Evolutionary conservation across 2,888 invertebrate genomes (phyloP), one percentile per base, ranked within the genome.

Genomic region (Zele albiditarsus): DNA sequence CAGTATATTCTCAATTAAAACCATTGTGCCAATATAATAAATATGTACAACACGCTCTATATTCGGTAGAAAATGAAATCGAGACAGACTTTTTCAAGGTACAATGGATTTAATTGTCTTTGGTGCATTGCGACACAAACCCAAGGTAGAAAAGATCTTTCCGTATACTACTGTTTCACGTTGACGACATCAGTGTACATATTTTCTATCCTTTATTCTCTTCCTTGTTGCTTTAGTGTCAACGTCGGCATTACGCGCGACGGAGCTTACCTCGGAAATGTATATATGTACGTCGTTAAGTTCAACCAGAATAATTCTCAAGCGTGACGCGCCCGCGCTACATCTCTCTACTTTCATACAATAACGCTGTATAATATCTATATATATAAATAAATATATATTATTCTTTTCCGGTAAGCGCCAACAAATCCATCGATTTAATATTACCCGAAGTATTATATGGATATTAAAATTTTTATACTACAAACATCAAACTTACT

Each of bases 401-500:
- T 27, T 60, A 16, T 60, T 16, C 10, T 63, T 20, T 23, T 8
- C 53, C 31, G 68, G 57, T 27, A 71, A 71, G 74, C 67, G 57
- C 72, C 69, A 58, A 74, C 53, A 16, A 38, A 31, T 68, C 53
- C 68, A 68, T 68, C 49, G 68, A 68, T 68, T 27, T 68, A 68
- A 68, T 53, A 23, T 3, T 27, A 27, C 42, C 25, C n/a, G 46
- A 31, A 28, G 6, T 25, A 68, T 49, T 49, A 49, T 33, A 38
- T 68, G 20, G 68, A n/a, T 20, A 53, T 68, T 53, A 68, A 68
- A 68, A 20, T 46, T 46, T 68, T 68, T 53, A 27, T 68, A 28
- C 12, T 53, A 25, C 25, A 14, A 68, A 46, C 53, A 75, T 60
- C 33, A 70, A 75, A 96, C 97, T 97, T 92, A 98, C 98, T 97